Evolutionary conservation across 2,113 vertebrate species (phyloP).

Genomic region (Peromyscus californicus): DNA sequence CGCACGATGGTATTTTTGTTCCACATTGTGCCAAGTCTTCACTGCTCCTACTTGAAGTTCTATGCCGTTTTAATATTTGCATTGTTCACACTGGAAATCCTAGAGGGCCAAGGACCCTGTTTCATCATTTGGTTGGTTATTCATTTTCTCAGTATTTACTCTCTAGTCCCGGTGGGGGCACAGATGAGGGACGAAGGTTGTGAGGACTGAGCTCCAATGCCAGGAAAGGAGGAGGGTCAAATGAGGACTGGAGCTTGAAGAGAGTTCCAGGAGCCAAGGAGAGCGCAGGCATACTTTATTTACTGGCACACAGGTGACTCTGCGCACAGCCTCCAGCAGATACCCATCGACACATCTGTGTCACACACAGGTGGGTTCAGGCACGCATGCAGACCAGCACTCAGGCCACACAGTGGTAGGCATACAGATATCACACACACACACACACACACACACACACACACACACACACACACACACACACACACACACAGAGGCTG

Average conservation of each 20-base stretch:
- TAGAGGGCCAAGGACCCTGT: background rate
- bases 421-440: too few species aligned
- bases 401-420: background rate
- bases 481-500: too few species aligned
- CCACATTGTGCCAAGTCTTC: background rate
- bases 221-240: background rate
- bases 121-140: background rate
- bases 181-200: too few species aligned
- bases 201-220: background rate
- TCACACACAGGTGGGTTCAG: background rate
- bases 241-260: too few species aligned
- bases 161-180: background rate
- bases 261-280: background rate
- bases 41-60: rapidly evolving
- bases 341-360: background rate
- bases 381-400: too few species aligned
- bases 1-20: background rate
- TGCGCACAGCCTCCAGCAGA: background rate
- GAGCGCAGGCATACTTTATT: background rate
- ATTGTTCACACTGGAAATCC: background rate
- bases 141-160: background rate
- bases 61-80: rapidly evolving
- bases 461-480: background rate
- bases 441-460: background rate
- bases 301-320: background rate